A percentile compares a stretch with the other conserved stretches of the same genome.
Conservation (phyloP, 2,888 invertebrate species). For the Arctia plantaginis region DNA sequence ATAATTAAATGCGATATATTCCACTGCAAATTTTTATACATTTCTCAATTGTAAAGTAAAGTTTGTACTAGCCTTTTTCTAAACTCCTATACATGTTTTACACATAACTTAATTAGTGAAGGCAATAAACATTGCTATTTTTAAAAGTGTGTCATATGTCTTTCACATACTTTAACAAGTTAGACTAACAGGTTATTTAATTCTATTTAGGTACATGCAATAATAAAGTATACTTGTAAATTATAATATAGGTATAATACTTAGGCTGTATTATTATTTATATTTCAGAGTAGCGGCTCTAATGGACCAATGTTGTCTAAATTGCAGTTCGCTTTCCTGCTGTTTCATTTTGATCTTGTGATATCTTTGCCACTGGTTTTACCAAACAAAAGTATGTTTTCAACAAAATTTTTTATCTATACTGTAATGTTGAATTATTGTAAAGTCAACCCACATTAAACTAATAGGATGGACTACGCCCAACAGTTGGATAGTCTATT, state of each 20-base stretch:
- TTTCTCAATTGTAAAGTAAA: neutral
- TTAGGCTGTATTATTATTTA: too few relatives aligned
- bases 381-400: too few relatives aligned
- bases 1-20: neutral
- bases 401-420: too few relatives aligned
- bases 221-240: too few relatives aligned
- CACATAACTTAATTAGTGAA: constrained; percentile 43
- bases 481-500: neutral
- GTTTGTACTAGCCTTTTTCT: neutral
- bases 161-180: neutral
- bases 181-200: neutral
- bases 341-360: too few relatives aligned
- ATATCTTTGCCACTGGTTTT: too few relatives aligned
- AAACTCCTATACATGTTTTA: constrained; percentile 25
- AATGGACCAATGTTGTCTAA: too few relatives aligned
- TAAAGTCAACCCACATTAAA: neutral
- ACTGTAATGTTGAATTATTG: neutral
- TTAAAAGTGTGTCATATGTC: constrained; percentile 14
- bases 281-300: too few relatives aligned
- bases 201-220: neutral
- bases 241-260: too few relatives aligned
- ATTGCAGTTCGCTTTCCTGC: too few relatives aligned
- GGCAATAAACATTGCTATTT: neutral
- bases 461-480: neutral
- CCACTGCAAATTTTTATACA: neutral